A percentile compares a stretch with the other conserved stretches of the same genome.
Conservation (phyloP, 2,797 vertebrate genomes). For the Enteromius afrohamiltoni region DNA sequence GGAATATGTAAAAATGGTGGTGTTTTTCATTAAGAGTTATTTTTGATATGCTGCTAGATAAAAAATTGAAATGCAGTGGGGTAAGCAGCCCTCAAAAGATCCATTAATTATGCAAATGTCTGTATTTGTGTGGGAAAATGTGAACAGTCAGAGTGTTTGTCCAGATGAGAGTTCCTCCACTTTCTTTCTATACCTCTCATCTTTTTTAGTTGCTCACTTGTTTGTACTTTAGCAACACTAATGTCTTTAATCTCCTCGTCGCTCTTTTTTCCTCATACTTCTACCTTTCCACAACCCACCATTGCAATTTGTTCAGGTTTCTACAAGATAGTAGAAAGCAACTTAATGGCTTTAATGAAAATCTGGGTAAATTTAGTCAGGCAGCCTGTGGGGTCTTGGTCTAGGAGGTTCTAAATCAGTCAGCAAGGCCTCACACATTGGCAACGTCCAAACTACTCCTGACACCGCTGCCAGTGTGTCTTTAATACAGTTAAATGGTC, state of each 20-base stretch:
- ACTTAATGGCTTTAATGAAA: constrained; percentile 53
- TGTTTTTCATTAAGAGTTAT: no score
- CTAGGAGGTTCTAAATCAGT: constrained; percentile 54
- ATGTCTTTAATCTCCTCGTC: neutral
- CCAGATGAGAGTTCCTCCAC: constrained; percentile 9
- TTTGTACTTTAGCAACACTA: constrained; percentile 1
- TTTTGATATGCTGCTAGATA: constrained; percentile 19
- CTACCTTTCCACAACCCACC: constrained; percentile 7
- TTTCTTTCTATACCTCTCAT: neutral
- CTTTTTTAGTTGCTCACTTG: neutral
- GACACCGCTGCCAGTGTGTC: constrained; percentile 38
- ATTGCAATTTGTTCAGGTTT: neutral
- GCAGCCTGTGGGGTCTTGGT: constrained; percentile 23
- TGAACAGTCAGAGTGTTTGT: constrained; percentile 16
- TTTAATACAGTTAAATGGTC: constrained; percentile 54
- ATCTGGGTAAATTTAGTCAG: constrained; percentile 53
- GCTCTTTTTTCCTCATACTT: neutral
- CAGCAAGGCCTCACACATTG: constrained; percentile 26
- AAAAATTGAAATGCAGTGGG: constrained; percentile 45
- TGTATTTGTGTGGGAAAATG: constrained; percentile 51
- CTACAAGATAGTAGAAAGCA: neutral
- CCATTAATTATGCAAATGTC: constrained; percentile 54
- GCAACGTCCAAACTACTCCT: constrained; percentile 43
- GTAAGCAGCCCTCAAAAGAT: constrained; percentile 19
- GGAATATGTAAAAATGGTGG: no score